phyloP scores from a whole-genome alignment of 30 jellyfish, hydroid and myxozoan genomes.

The Mastigias papua region DNA sequence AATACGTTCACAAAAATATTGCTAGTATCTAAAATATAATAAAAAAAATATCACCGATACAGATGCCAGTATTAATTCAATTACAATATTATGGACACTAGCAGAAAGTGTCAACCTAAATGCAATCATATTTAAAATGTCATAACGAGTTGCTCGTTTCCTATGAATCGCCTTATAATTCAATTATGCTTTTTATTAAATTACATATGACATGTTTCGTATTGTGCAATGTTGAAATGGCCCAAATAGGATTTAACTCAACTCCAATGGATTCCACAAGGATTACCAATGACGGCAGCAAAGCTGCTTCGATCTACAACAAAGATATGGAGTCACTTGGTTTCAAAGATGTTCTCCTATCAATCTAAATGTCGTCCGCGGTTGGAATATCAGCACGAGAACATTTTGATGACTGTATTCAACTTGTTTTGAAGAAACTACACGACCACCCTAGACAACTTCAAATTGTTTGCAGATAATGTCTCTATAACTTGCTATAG shows the following conservation, averaged over 20 bases:
- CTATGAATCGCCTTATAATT: constrained; percentile 29
- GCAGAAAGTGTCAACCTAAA: constrained; percentile 33
- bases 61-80: background rate
- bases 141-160: constrained; percentile 37
- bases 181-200: constrained; percentile 41
- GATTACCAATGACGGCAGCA: constrained; percentile 19
- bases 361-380: constrained; percentile 42
- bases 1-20: too few relatives aligned
- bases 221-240: constrained; percentile 48
- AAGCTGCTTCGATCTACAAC: constrained; percentile 42
- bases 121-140: constrained; percentile 45
- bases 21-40: too few relatives aligned
- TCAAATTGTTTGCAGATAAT: background rate
- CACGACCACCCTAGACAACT: constrained; percentile 3
- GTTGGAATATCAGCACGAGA: constrained; percentile 24
- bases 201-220: constrained; percentile 42
- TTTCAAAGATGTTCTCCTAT: constrained; percentile 37
- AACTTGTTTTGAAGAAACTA: constrained; percentile 2
- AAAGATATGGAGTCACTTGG: constrained; percentile 44
- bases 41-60: constrained; percentile 8
- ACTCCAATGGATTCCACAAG: constrained; percentile 58
- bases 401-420: constrained; percentile 36
- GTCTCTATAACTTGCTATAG: background rate
- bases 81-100: background rate
- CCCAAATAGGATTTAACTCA: constrained; percentile 37